phyloP scores from a whole-genome alignment of 2,888 invertebrate species.

The Pardosa pseudoannulata region DNA sequence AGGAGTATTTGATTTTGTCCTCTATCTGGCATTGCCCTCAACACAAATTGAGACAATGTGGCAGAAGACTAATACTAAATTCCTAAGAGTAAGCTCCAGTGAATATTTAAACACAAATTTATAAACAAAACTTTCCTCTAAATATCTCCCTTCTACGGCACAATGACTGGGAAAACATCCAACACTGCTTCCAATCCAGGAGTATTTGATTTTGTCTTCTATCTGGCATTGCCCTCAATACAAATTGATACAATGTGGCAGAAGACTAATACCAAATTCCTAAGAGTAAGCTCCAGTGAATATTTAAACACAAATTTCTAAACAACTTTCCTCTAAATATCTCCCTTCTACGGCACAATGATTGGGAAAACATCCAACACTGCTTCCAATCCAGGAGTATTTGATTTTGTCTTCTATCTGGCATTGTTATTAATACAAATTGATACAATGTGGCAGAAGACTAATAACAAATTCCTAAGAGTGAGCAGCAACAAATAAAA shows the following conservation, averaged over 20 bases:
- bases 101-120: no score
- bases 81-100: background rate
- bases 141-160: constrained; percentile 31
- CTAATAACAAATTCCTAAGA: background rate
- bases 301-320: no score
- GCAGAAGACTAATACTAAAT: constrained; percentile 16
- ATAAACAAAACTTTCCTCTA: background rate
- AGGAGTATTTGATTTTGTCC: constrained; percentile 18
- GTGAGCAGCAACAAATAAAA: background rate
- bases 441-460: constrained; percentile 13
- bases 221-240: constrained; percentile 16
- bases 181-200: constrained; percentile 24
- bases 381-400: constrained; percentile 14
- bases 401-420: constrained; percentile 9
- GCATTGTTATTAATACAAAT: background rate
- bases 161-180: background rate
- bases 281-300: background rate
- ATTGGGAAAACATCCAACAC: background rate
- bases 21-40: constrained; percentile 12
- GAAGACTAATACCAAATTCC: constrained; percentile 3
- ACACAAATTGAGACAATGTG: background rate
- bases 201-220: background rate
- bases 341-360: no score
- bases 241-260: constrained; percentile 5
- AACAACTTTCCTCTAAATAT: no score